phyloP scores from a whole-genome alignment of 2,113 vertebrate species.

The Crotalus tigris region DNA sequence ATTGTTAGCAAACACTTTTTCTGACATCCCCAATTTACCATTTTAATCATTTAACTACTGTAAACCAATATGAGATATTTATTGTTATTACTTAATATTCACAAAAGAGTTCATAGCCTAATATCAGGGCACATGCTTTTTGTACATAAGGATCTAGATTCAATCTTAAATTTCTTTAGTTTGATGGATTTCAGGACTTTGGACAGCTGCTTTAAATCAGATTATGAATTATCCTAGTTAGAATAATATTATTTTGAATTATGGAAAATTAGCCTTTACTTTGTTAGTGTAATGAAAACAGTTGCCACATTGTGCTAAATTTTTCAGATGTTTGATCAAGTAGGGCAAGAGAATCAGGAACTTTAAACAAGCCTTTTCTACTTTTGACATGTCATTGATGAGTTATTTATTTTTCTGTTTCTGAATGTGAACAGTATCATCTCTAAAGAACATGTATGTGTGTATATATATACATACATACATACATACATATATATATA shows the following conservation, averaged over 20 bases:
- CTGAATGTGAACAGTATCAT: background rate
- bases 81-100: background rate
- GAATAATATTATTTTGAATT: background rate
- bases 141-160: background rate
- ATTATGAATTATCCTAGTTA: background rate
- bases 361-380: background rate
- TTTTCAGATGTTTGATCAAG: background rate
- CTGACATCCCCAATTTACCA: background rate
- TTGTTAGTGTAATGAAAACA: background rate
- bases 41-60: background rate
- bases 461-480: too few species aligned
- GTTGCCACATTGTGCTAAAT: background rate
- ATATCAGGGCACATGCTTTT: background rate
- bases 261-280: background rate
- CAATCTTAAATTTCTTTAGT: background rate
- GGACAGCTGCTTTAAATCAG: background rate
- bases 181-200: conserved; percentile 4
- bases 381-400: background rate
- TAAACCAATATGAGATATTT: background rate
- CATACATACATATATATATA: too few species aligned
- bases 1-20: background rate
- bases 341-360: too few species aligned
- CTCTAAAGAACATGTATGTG: background rate
- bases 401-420: background rate
- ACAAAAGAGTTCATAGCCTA: background rate